Evolutionary conservation across 2,797 vertebrate species (phyloP), one percentile per base, ranked within the genome.

Genomic region (Syngnathus rostellatus): DNA sequence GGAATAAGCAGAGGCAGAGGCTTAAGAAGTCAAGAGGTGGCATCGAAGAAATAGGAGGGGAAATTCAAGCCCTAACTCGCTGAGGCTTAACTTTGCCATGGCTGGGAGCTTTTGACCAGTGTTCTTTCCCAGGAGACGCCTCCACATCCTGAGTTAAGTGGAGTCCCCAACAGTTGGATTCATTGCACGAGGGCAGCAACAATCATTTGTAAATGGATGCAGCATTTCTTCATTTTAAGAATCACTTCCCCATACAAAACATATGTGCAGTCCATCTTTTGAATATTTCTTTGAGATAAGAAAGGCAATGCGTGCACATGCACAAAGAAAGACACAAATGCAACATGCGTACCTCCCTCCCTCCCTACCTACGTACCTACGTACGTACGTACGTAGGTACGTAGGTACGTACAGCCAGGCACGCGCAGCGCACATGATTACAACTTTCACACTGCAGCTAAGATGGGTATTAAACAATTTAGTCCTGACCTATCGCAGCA

Each of bases 271-370:
- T 68, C 82, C 9, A 65, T 80, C 68, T 7, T 69, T 79, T 73
- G 62, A 74, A 80, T 71, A 67, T 73, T 76, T 79, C 77, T 48
- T 38, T 80, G 72, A 66, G 45, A 81, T 81, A 67, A 84, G 77
- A 85, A 87, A 88, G 85, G 85, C 85, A 90, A 86, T 88, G 84
- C 87, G 84, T 88, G 85, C 89, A 89, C 86, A 87, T 87, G 85
- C 87, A 90, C 86, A 88, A 86, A 84, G 85, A 86, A 86, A 85
- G 77, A 67, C 84, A 85, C 83, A 62, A 83, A 90, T 85, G 85
- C 86, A 79, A 84, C 87, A 86, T 82, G 82, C 84, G 66, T 31
- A 31, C 31, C 3, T 31, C 23, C 23, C 23, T 23, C 23, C 23
- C 23, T 23, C 23, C 23, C 23, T 23, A 23, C 23, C 23, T 23